Conservation (phyloP, 2,797 vertebrate genomes). For the Enteromius mattozi region DNA sequence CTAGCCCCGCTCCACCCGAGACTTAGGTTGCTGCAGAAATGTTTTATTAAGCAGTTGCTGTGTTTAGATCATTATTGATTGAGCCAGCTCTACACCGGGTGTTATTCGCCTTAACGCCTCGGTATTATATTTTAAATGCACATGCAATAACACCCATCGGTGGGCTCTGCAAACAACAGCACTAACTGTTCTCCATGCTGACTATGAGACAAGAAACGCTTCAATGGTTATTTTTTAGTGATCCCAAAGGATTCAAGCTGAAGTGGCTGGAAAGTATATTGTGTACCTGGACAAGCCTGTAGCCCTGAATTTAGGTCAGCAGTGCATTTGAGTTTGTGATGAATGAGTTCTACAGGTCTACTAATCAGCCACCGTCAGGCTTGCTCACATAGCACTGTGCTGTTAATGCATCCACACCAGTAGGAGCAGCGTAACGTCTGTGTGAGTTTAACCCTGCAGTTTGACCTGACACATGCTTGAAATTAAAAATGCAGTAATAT, state of each 20-base stretch:
- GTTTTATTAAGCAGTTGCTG: constrained; percentile 33
- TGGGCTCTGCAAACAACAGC: constrained; percentile 24
- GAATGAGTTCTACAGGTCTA: constrained; percentile 1
- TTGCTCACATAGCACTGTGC: neutral
- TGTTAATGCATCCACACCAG: constrained; percentile 33
- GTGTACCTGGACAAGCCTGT: neutral
- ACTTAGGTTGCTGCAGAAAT: constrained; percentile 8
- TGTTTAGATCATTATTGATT: constrained; percentile 29
- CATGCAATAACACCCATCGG: constrained; percentile 15
- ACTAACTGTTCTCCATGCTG: constrained; percentile 26
- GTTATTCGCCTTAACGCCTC: constrained; percentile 9
- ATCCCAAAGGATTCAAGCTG: constrained; percentile 34
- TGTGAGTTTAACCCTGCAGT: constrained; percentile 33
- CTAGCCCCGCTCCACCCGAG: neutral
- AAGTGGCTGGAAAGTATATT: constrained; percentile 32
- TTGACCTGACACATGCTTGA: constrained; percentile 36
- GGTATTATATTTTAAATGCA: constrained; percentile 39
- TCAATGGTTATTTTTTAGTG: constrained; percentile 30
- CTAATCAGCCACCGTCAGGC: constrained; percentile 6
- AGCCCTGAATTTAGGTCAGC: constrained; percentile 33
- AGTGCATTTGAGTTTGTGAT: constrained; percentile 23
- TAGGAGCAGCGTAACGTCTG: constrained; percentile 12
- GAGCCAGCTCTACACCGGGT: constrained; percentile 22
- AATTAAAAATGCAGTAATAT: constrained; percentile 39
- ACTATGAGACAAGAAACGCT: constrained; percentile 11